Evolutionary conservation across 2,113 vertebrate genomes (phyloP).

Genomic region (Mellivora capensis): DNA sequence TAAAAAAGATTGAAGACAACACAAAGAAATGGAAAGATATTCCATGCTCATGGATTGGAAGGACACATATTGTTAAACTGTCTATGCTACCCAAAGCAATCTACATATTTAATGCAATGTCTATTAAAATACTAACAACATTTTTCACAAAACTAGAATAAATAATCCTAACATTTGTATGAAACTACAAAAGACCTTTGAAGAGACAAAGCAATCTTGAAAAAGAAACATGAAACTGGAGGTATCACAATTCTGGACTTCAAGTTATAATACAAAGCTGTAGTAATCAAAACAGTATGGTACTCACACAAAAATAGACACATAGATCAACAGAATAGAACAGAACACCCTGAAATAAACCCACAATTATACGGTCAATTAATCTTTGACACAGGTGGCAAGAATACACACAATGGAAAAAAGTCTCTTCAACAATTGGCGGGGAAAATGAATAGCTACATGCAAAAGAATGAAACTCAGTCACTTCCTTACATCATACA

Average conservation of each 20-base stretch:
- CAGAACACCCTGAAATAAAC: background rate
- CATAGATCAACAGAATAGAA: background rate
- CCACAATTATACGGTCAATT: background rate
- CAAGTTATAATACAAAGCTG: background rate
- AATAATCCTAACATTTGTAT: background rate
- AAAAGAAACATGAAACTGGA: background rate
- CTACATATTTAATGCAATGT: background rate
- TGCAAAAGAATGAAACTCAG: background rate
- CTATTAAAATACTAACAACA: background rate
- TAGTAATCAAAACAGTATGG: background rate
- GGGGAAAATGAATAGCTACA: background rate
- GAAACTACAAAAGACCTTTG: background rate
- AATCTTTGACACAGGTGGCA: background rate
- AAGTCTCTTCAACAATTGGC: background rate
- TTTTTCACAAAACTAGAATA: background rate
- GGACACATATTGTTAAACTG: background rate
- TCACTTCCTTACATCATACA: background rate
- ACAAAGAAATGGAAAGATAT: background rate
- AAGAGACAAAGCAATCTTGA: background rate
- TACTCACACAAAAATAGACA: background rate
- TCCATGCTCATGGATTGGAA: background rate
- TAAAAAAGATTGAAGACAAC: background rate
- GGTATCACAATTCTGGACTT: background rate
- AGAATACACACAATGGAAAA: background rate
- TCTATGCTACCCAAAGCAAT: background rate